A percentile compares a stretch with the other conserved stretches of the same genome.
Evolutionary conservation across 1,140 invertebrate species (phyloP).

Genomic region (Rhynchophorus ferrugineus): DNA sequence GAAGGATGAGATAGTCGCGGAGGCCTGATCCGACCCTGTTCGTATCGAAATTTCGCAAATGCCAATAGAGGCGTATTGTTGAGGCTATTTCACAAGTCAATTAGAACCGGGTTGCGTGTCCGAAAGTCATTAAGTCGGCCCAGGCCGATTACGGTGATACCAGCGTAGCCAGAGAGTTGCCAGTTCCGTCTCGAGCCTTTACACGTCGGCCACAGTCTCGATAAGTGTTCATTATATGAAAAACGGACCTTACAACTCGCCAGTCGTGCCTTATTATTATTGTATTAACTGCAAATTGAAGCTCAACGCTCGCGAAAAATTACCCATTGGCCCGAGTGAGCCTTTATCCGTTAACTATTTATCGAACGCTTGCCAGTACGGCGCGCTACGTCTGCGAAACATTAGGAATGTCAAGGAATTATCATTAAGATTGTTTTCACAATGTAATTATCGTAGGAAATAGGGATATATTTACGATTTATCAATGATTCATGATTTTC

Average conservation of each 20-base stretch:
- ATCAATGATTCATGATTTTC: too few species aligned
- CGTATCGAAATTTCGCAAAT: too few species aligned
- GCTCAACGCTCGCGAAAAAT: conserved; percentile 20
- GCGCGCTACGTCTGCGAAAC: too few species aligned
- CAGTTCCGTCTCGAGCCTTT: conserved; percentile 4
- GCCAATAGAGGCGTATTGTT: conserved; percentile 22
- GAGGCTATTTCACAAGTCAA: conserved; percentile 37
- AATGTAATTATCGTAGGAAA: too few species aligned
- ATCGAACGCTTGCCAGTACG: too few species aligned
- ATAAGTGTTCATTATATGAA: conserved; percentile 26
- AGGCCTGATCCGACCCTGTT: conserved; percentile 17
- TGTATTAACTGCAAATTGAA: conserved; percentile 29
- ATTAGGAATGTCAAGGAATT: too few species aligned
- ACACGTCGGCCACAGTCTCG: too few species aligned
- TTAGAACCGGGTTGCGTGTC: conserved; percentile 34
- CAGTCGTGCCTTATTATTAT: conserved; percentile 25
- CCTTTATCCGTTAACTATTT: not conserved
- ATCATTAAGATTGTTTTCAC: too few species aligned
- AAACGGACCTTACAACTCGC: conserved; percentile 20
- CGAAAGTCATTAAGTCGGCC: conserved; percentile 34
- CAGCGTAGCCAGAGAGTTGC: not conserved
- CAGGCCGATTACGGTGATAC: conserved; percentile 16
- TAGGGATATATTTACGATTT: too few species aligned
- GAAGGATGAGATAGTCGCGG: too few species aligned
- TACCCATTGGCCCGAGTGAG: conserved; percentile 2